Evolutionary conservation across 1,140 invertebrate genomes (phyloP).

Genomic region (Melipona quadrifasciata): DNA sequence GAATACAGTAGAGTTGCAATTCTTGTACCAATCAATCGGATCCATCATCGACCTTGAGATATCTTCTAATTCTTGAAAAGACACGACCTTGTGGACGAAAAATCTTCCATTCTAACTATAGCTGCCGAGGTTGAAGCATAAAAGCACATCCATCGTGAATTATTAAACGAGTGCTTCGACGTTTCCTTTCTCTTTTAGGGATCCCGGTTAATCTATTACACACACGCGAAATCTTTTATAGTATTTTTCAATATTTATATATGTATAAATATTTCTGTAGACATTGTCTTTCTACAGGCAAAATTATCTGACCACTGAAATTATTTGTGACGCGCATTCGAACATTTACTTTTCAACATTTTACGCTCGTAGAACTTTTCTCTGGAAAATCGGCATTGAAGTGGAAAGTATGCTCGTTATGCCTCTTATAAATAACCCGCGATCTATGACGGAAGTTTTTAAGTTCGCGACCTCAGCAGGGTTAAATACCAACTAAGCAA

Average conservation of each 20-base stretch:
- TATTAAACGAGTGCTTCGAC: constrained; percentile 22
- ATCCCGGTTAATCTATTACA: not conserved
- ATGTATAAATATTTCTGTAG: no score
- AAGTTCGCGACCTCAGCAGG: not conserved
- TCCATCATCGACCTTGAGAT: no score
- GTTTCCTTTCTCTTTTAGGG: not conserved
- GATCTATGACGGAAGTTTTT: not conserved
- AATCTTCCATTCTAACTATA: not conserved
- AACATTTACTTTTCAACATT: no score
- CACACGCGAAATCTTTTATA: no score
- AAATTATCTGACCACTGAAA: no score
- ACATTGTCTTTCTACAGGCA: no score
- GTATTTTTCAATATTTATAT: no score
- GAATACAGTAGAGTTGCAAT: not conserved
- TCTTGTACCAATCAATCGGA: not conserved
- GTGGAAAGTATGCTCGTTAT: not conserved
- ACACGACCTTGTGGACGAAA: not conserved
- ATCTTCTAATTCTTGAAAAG: not conserved
- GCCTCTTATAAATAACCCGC: not conserved
- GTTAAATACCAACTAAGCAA: not conserved
- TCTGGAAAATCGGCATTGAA: not conserved
- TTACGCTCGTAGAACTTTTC: not conserved
- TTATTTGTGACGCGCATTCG: no score
- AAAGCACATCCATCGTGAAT: constrained; percentile 3
- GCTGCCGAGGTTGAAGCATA: not conserved